phyloP scores from a whole-genome alignment of 2,113 vertebrate genomes.

The Dermatemys mawii region DNA sequence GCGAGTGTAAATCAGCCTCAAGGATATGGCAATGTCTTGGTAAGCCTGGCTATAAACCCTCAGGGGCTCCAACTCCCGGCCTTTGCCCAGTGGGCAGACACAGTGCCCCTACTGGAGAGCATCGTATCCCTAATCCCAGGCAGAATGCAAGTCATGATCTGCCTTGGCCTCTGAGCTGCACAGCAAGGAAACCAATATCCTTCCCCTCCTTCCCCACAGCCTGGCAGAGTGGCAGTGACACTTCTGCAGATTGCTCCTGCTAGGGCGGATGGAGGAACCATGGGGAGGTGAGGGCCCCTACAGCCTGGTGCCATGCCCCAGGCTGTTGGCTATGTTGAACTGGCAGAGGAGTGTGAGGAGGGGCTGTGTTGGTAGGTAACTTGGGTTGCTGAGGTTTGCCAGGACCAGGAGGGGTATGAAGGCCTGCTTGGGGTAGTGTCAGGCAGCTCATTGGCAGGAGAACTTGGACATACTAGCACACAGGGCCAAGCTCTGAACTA shows the following conservation, averaged over 20 bases:
- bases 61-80: neutral
- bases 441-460: neutral
- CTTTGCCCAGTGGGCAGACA: neutral
- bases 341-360: neutral
- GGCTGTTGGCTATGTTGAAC: neutral
- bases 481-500: neutral
- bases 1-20: slow-evolving; percentile 14
- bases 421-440: neutral
- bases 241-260: neutral
- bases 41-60: neutral
- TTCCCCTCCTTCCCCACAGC: neutral
- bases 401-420: neutral
- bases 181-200: neutral
- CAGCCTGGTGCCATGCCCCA: neutral
- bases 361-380: neutral
- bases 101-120: neutral
- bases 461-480: neutral
- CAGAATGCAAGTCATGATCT: neutral
- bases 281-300: neutral
- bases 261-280: neutral
- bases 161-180: neutral
- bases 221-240: neutral
- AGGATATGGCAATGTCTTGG: slow-evolving; percentile 7
- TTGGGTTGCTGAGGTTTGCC: neutral
- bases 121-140: neutral